A percentile compares a stretch with the other conserved stretches of the same genome.
These are phyloP conservation scores for human DNA, from an alignment of 2,113 vertebrate genomes.

Conservation along the genomic window DNA sequence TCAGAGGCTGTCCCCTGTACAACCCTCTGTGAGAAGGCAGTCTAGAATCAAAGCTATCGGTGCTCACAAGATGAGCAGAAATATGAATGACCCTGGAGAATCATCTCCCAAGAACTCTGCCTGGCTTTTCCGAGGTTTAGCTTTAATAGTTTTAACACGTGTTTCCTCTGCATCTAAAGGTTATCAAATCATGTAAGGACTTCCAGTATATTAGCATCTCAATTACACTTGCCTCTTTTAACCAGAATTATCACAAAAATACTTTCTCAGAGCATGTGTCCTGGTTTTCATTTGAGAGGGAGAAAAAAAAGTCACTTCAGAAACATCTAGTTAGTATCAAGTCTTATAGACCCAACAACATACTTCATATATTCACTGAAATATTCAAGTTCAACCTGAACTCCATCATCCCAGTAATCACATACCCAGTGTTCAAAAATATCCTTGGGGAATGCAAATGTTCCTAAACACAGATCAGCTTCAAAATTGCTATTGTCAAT, in stretches of 20 bases:
- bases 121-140: not conserved
- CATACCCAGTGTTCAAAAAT: not conserved
- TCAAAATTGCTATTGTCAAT: not conserved
- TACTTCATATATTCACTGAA: not conserved
- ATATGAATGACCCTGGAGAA: accelerated
- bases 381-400: not conserved
- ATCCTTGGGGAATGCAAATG: not conserved
- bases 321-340: not conserved
- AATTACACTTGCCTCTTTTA: accelerated
- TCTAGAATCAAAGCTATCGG: not conserved
- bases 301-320: not conserved
- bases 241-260: not conserved
- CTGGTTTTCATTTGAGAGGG: not conserved
- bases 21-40: not conserved
- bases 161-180: not conserved
- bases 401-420: not conserved
- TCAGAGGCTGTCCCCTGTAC: not conserved
- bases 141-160: not conserved
- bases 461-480: not conserved
- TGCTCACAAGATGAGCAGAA: not conserved
- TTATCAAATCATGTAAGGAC: not conserved
- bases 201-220: not conserved
- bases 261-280: not conserved
- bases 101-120: not conserved
- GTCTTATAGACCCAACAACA: not conserved